phyloP scores from a whole-genome alignment of 2,888 invertebrate species.

The Lomographa bimaculata region DNA sequence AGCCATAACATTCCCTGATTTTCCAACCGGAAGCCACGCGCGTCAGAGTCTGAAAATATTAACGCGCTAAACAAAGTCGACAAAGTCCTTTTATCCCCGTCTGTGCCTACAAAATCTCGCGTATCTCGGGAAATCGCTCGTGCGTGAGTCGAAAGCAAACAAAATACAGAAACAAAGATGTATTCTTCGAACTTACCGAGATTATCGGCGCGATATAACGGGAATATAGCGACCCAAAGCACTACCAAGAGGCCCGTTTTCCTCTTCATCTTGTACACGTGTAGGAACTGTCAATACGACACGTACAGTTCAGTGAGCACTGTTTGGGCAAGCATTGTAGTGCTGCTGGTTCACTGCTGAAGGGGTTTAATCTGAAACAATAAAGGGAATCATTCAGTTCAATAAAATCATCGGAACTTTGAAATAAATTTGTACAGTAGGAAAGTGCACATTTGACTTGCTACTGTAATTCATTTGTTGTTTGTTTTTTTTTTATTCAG shows the following conservation, averaged over 20 bases:
- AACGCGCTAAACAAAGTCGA: constrained; percentile 23
- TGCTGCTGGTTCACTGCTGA: constrained; percentile 6
- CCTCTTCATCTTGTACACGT: constrained; percentile 53
- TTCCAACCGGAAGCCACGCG: constrained; percentile 19
- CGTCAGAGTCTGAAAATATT: constrained; percentile 21
- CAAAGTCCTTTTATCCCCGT: constrained; percentile 22
- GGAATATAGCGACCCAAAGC: constrained; percentile 70
- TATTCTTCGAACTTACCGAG: constrained; percentile 56
- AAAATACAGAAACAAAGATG: constrained; percentile 30
- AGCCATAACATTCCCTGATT: constrained; percentile 15
- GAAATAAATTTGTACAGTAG: too few relatives aligned
- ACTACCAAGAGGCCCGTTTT: constrained; percentile 58
- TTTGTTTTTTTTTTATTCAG: too few relatives aligned
- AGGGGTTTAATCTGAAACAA: constrained; percentile 23
- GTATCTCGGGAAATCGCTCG: constrained; percentile 29
- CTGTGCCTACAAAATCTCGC: constrained; percentile 24
- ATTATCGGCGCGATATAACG: constrained; percentile 72
- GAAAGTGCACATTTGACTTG: too few relatives aligned
- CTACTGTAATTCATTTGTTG: too few relatives aligned
- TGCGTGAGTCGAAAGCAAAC: constrained; percentile 34
- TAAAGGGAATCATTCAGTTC: not conserved
- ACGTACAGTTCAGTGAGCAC: constrained; percentile 26
- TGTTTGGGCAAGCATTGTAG: constrained; percentile 30
- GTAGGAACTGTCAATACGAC: constrained; percentile 37
- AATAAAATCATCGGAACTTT: too few relatives aligned